phyloP scores from a whole-genome alignment of 1,140 invertebrate species.

The Spodoptera frugiperda region DNA sequence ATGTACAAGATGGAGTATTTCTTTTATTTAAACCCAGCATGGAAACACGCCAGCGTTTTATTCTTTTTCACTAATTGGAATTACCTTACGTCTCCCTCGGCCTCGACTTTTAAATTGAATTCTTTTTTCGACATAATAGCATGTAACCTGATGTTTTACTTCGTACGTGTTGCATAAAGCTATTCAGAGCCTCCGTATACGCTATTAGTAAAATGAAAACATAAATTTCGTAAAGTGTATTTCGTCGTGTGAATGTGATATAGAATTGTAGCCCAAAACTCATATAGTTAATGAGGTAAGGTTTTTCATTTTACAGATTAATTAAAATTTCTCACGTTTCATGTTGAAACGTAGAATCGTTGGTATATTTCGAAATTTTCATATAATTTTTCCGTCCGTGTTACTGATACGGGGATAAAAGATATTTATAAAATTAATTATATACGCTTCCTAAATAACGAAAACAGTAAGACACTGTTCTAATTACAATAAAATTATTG shows the following conservation, averaged over 20 bases:
- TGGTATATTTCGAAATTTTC: too few relatives aligned
- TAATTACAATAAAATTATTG: too few relatives aligned
- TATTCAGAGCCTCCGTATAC: conserved; percentile 21
- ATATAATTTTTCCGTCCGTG: too few relatives aligned
- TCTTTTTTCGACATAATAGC: conserved; percentile 19
- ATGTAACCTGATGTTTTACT: conserved; percentile 19
- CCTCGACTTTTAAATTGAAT: conserved; percentile 28
- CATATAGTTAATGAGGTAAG: neutral
- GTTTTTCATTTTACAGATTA: neutral
- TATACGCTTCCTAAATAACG: too few relatives aligned
- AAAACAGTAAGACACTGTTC: too few relatives aligned
- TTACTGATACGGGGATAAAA: too few relatives aligned
- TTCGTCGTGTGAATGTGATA: conserved; percentile 18
- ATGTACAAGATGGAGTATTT: neutral
- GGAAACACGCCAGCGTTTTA: conserved; percentile 29
- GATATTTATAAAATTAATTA: too few relatives aligned
- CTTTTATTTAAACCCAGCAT: conserved; percentile 8
- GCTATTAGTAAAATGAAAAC: conserved; percentile 40
- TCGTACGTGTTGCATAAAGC: conserved; percentile 28
- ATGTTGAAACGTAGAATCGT: too few relatives aligned
- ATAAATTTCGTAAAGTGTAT: conserved; percentile 33
- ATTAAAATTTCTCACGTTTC: too few relatives aligned
- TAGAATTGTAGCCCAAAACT: neutral
- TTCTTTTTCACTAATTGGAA: conserved; percentile 44
- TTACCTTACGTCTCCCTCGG: conserved; percentile 23